Base-by-base conservation (phyloP, 1,140 invertebrate species). In the Octopus bimaculoides region DNA sequence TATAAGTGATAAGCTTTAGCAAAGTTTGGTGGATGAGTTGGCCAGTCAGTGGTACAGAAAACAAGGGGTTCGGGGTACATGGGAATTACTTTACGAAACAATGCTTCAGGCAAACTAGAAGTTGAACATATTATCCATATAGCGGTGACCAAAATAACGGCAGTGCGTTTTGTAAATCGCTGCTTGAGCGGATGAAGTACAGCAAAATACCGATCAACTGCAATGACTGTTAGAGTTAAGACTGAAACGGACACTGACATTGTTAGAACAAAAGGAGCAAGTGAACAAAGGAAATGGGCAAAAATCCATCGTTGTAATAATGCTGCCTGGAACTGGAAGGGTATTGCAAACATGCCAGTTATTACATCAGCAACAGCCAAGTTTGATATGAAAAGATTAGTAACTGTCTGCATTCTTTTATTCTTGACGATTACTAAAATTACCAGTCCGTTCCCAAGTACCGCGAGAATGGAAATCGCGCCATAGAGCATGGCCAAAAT, bases 301-400 rank as follows among this genome's bases (percentile, higher is more conserved):
- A 96, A 89, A 81, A 95, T 93, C 95, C 95, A 96, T 81, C 93
- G 88, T 87, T 95, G 95, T 2, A 95, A 90, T 17, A 95, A 86
- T 4, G 95, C 95, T 2, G 95, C 94, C 91, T 95, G 95, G 87
- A 96, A 96, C 93, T 96, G 94, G 91, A 96, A 96, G 75, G 88
- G 87, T 55, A 88, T 89, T 10, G 85, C 84, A 69, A 88, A 86
- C 20, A 89, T 76, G 6, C 87, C 88, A 20, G 89, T 85, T 20
- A 87, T 83, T 52, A 88, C 86, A 77, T 89, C 88, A 9, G 87
- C 87, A 4, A 88, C 82, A 0, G 87, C 87, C 53, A 89, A 78
- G 79, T 89, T 89, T 8, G 86, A 86, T 78, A 96, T 95, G 89
- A 94, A 95, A 85, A 93, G 94, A 87, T 95, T 95, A 41, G 94